Percentiles rank a stretch among this genome's conserved stretches.
These are phyloP conservation scores for Hirudinaria manillensis DNA, from an alignment of 2,888 invertebrate genomes.

Conservation along the genomic window DNA sequence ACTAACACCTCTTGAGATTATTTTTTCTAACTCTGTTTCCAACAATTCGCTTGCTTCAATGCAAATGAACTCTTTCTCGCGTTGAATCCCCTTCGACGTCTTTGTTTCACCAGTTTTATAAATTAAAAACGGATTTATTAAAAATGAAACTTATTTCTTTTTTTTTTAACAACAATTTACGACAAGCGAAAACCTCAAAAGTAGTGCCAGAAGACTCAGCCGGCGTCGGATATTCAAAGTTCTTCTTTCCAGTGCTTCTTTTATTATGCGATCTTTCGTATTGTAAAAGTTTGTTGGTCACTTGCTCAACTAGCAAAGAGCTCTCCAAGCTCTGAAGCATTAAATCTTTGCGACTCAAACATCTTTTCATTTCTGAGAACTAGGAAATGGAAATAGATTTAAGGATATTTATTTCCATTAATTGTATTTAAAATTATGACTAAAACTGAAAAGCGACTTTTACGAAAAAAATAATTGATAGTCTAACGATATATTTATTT, in stretches of 20 bases:
- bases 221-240: not conserved
- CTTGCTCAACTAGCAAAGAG: not conserved
- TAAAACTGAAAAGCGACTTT: not conserved
- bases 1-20: not conserved
- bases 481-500: not conserved
- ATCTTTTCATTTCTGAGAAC: not conserved
- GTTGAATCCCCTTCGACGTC: not conserved
- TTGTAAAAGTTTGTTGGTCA: not conserved
- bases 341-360: slow-evolving; percentile 10
- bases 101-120: too few species aligned
- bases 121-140: not conserved
- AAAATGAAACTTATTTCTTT: not conserved
- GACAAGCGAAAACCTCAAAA: too few species aligned
- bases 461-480: not conserved
- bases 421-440: not conserved
- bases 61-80: not conserved
- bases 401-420: not conserved
- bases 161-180: too few species aligned
- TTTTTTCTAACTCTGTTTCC: not conserved
- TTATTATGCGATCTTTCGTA: not conserved
- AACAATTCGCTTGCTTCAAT: not conserved
- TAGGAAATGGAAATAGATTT: not conserved
- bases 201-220: too few species aligned
- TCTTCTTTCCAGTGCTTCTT: not conserved
- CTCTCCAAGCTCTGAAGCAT: not conserved